Percentiles rank a stretch among this genome's conserved stretches.
Conservation (phyloP, 2,888 invertebrate species). For the Gymnosoma rotundatum region DNA sequence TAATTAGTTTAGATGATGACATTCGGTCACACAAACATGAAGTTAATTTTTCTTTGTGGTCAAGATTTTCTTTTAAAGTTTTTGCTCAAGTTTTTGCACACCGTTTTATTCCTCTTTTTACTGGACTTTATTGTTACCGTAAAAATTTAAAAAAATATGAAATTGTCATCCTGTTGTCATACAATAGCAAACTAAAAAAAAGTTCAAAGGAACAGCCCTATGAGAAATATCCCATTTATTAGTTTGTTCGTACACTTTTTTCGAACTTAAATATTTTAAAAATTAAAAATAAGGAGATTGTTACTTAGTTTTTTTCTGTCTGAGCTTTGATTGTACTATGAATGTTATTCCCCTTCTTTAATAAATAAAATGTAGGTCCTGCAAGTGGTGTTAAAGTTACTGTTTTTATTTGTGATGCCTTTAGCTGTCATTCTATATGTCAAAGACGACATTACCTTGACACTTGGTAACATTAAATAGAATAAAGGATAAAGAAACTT, state of each 20-base stretch:
- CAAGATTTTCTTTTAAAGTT: slow-evolving; percentile 66
- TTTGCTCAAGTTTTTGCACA: slow-evolving; percentile 18
- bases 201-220: background rate
- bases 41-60: slow-evolving; percentile 58
- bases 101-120: slow-evolving; percentile 1
- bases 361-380: slow-evolving; percentile 48
- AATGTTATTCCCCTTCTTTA: slow-evolving; percentile 35
- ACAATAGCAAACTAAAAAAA: background rate
- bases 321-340: slow-evolving; percentile 28
- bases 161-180: background rate
- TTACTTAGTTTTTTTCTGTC: slow-evolving; percentile 36
- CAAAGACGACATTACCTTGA: slow-evolving; percentile 67
- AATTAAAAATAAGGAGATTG: background rate
- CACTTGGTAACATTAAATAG: slow-evolving; percentile 67
- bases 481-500: slow-evolving; percentile 62
- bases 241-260: too few relatives aligned
- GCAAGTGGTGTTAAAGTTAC: slow-evolving; percentile 34
- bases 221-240: too few relatives aligned
- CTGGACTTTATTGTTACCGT: background rate
- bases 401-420: slow-evolving; percentile 60
- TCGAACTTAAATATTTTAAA: too few relatives aligned
- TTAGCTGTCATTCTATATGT: slow-evolving; percentile 65
- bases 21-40: slow-evolving; percentile 49
- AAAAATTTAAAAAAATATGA: too few relatives aligned
- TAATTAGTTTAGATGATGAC: slow-evolving; percentile 46